A percentile compares a stretch with the other conserved stretches of the same genome.
Evolutionary conservation across 2,797 vertebrate genomes (phyloP).

Genomic region (Poecilia velifera): DNA sequence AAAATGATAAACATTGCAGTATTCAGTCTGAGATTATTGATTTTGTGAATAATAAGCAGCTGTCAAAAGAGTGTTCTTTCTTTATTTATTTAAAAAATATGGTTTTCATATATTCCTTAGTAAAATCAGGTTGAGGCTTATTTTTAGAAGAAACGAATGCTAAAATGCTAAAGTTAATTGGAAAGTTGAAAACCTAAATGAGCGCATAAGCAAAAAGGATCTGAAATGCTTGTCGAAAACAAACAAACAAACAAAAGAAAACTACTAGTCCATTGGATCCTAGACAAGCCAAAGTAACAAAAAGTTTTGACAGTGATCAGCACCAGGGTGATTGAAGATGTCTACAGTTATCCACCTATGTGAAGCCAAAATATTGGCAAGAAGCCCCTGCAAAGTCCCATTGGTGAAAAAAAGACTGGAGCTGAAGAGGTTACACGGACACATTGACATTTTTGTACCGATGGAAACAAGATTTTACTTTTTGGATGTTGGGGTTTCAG

Average conservation of each 20-base stretch:
- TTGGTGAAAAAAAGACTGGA: not conserved
- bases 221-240: not conserved
- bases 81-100: not conserved
- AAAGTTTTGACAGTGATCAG: not conserved
- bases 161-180: not conserved
- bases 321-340: not conserved
- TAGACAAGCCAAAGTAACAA: not conserved
- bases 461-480: not conserved
- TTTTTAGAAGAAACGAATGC: not conserved
- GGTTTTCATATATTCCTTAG: not conserved
- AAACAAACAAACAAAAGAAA: not conserved
- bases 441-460: not conserved
- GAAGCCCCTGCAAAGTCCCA: not conserved
- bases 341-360: not conserved
- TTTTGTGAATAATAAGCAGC: not conserved
- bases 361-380: not conserved
- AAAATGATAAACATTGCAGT: not conserved
- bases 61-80: not conserved
- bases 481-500: not conserved
- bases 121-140: not conserved
- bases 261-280: not conserved
- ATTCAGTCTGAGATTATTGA: not conserved
- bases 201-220: not conserved
- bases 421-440: not conserved
- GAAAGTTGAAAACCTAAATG: not conserved